Conservation (phyloP, 2,888 invertebrate genomes). For the Frankliniella intonsa region DNA sequence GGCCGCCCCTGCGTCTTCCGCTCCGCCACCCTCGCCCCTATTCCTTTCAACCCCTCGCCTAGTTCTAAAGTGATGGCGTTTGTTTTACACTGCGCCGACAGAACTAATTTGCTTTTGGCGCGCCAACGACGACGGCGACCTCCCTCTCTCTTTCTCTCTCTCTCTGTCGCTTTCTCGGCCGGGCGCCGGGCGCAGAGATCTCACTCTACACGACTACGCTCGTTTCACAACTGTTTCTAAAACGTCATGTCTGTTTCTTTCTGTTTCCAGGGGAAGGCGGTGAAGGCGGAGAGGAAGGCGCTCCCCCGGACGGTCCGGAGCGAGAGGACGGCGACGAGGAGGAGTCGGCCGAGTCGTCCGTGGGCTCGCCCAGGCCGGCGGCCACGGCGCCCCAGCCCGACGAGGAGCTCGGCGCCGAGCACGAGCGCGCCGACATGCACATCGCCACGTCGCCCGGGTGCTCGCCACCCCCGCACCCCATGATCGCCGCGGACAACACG, state of each 20-base stretch:
- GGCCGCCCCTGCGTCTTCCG: neutral
- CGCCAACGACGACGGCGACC: neutral
- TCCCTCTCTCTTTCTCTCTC: no score
- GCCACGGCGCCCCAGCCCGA: slow-evolving; percentile 33
- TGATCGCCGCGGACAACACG: slow-evolving; percentile 40
- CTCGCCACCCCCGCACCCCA: slow-evolving; percentile 42
- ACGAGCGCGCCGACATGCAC: neutral
- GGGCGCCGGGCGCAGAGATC: no score
- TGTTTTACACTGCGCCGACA: neutral
- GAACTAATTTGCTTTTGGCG: neutral
- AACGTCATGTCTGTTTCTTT: slow-evolving; percentile 30
- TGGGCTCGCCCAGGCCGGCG: slow-evolving; percentile 41
- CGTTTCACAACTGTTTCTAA: neutral
- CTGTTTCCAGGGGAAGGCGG: slow-evolving; percentile 55
- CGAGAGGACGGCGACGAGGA: slow-evolving; percentile 45
- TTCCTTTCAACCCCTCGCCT: no score
- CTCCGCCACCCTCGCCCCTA: neutral
- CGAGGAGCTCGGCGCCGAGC: slow-evolving; percentile 37
- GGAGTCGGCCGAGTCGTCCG: slow-evolving; percentile 44
- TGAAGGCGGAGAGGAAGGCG: slow-evolving; percentile 49
- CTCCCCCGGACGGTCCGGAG: slow-evolving; percentile 38
- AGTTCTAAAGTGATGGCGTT: neutral
- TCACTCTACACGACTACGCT: no score
- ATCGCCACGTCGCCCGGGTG: slow-evolving; percentile 10
- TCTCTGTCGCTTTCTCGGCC: no score